Percentiles rank a stretch among this genome's conserved stretches.
These are phyloP conservation scores for Eulemur mongoz DNA, from an alignment of 2,797 vertebrate species.

Conservation along the genomic window DNA sequence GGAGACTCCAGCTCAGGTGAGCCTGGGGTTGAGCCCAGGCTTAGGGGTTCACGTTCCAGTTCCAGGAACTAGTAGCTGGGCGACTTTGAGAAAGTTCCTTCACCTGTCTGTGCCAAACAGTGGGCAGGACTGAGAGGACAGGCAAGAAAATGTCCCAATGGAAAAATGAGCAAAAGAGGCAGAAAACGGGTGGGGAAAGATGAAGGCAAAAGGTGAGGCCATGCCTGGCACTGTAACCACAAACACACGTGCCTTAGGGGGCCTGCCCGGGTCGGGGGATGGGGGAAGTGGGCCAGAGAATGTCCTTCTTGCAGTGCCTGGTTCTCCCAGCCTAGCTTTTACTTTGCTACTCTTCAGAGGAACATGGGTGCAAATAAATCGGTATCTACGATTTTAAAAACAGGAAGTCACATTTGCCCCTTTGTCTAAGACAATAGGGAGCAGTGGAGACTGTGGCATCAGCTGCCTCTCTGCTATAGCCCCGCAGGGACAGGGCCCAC, in stretches of 20 bases:
- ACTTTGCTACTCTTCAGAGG: not conserved
- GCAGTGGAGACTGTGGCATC: fast-evolving
- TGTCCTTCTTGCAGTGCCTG: fast-evolving
- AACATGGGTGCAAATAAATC: not conserved
- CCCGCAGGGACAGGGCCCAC: fast-evolving
- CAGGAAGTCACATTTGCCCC: not conserved
- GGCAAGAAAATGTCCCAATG: fast-evolving
- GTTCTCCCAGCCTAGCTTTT: not conserved
- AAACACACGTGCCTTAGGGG: fast-evolving
- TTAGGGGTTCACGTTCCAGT: too few species aligned
- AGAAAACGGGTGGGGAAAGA: not conserved
- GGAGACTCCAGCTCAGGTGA: not conserved
- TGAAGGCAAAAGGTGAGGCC: not conserved
- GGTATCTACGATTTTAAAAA: not conserved
- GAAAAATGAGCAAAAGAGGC: not conserved
- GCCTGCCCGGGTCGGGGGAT: fast-evolving
- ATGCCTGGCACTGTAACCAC: not conserved
- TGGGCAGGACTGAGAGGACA: not conserved
- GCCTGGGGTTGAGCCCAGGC: not conserved
- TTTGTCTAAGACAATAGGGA: not conserved
- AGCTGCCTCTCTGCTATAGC: not conserved
- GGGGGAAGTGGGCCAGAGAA: not conserved
- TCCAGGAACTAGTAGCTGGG: not conserved
- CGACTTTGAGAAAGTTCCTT: not conserved
- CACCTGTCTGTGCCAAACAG: not conserved